Percentiles rank a stretch among this genome's conserved stretches.
Evolutionary conservation across 2,888 invertebrate genomes (phyloP).

Genomic region (Tipula confusa): DNA sequence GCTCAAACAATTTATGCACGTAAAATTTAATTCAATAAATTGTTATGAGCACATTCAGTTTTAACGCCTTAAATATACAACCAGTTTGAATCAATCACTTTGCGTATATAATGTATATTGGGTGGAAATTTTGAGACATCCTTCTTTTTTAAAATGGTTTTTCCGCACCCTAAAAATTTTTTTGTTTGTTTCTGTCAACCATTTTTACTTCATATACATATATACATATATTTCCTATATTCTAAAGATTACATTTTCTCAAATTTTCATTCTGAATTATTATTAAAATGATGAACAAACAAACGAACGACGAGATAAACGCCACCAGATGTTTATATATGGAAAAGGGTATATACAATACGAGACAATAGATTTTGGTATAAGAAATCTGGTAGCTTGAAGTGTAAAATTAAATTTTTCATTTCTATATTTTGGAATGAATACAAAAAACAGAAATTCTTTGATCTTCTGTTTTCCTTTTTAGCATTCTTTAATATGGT

Average conservation of each 20-base stretch:
- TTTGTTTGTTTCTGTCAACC: neutral
- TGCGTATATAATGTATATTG: neutral
- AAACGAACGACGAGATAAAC: neutral
- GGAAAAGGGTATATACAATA: slow-evolving; percentile 12
- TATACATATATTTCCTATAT: neutral
- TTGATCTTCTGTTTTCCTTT: slow-evolving; percentile 5
- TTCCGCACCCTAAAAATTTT: neutral
- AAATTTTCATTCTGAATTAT: neutral
- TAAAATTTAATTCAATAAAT: neutral
- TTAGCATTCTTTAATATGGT: slow-evolving; percentile 9
- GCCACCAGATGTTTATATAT: slow-evolving; percentile 8
- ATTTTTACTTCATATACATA: neutral
- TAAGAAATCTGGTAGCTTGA: neutral
- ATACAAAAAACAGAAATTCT: neutral
- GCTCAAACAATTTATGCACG: neutral
- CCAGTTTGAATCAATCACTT: neutral
- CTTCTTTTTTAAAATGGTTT: neutral
- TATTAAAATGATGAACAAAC: neutral
- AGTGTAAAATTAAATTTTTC: neutral
- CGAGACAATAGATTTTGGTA: neutral
- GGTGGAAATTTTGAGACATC: neutral
- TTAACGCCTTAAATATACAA: neutral
- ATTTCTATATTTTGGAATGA: neutral
- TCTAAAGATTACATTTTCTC: neutral
- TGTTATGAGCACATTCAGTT: neutral